A percentile compares a stretch with the other conserved stretches of the same genome.
Evolutionary conservation across 2,797 vertebrate genomes (phyloP).

Genomic region (Enteromius afrohamiltoni): DNA sequence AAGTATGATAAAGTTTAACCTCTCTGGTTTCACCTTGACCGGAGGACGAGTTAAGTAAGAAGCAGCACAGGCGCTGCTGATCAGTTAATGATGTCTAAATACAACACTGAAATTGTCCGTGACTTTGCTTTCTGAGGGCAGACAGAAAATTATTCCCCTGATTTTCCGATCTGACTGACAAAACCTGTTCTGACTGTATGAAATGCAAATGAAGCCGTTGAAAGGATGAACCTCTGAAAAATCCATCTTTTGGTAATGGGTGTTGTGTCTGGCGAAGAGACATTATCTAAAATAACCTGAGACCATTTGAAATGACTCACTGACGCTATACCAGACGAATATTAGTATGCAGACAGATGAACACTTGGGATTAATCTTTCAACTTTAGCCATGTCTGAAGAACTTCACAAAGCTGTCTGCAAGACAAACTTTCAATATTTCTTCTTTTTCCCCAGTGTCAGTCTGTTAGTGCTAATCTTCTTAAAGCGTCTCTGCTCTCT

Average conservation of each 20-base stretch:
- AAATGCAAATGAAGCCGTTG: constrained; percentile 42
- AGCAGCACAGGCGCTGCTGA: not conserved
- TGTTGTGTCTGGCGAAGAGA: constrained; percentile 52
- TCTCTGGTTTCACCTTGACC: not conserved
- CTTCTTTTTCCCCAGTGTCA: constrained; percentile 47
- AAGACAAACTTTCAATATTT: constrained; percentile 62
- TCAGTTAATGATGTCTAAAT: constrained; percentile 2
- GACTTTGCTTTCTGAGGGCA: constrained; percentile 16
- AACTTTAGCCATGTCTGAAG: constrained; percentile 63
- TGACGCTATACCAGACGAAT: constrained; percentile 48
- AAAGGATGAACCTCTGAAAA: constrained; percentile 18
- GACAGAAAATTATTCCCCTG: not conserved
- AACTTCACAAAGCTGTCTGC: constrained; percentile 64
- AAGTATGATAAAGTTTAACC: not conserved
- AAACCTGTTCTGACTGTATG: constrained; percentile 35
- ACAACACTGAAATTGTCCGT: not conserved
- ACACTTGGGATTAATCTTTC: constrained; percentile 62
- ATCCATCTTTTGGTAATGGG: constrained; percentile 33
- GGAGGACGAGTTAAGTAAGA: not conserved
- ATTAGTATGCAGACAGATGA: constrained; percentile 66
- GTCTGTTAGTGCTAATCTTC: constrained; percentile 60
- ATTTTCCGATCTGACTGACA: constrained; percentile 23
- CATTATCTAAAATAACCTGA: constrained; percentile 52
- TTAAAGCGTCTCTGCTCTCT: constrained; percentile 53
- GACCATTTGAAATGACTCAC: constrained; percentile 50